These are phyloP conservation scores for Archaeoteleia sp. DNA, from an alignment of 2,888 invertebrate genomes.

Conservation along the genomic window DNA sequence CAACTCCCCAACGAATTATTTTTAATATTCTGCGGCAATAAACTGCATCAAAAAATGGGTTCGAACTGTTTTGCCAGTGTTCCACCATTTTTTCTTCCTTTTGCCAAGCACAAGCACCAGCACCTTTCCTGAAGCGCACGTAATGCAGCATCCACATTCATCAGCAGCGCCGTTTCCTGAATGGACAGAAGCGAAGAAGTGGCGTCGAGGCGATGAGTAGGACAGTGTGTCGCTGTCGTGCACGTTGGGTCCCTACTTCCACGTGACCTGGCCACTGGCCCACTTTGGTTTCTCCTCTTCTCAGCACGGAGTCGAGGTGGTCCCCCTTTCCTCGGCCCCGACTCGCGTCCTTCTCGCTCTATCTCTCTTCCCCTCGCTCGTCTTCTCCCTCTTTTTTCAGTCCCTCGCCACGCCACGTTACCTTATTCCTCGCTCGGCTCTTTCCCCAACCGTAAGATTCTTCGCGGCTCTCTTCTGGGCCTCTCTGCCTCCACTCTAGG, in stretches of 20 bases:
- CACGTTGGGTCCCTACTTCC: constrained; percentile 71
- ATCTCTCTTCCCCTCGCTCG: constrained; percentile 14
- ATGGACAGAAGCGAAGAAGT: constrained; percentile 59
- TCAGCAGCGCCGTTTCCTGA: constrained; percentile 61
- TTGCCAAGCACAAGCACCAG: background rate
- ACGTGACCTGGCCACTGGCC: constrained; percentile 73
- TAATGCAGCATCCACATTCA: constrained; percentile 35
- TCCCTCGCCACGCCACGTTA: constrained; percentile 31
- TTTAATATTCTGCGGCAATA: too few relatives aligned
- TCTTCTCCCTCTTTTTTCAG: constrained; percentile 24
- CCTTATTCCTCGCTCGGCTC: background rate
- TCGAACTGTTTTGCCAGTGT: background rate
- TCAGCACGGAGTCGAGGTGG: constrained; percentile 24
- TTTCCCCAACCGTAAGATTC: constrained; percentile 12
- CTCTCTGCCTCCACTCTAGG: constrained; percentile 52
- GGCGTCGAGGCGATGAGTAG: constrained; percentile 69
- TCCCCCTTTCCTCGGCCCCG: constrained; percentile 19
- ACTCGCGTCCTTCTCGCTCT: constrained; percentile 29
- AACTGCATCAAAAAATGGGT: too few relatives aligned
- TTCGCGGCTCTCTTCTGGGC: constrained; percentile 19
- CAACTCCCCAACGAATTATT: too few relatives aligned
- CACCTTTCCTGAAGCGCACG: background rate
- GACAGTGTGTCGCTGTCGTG: constrained; percentile 75
- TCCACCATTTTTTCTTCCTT: background rate
- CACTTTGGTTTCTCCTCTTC: constrained; percentile 70